A percentile compares a stretch with the other conserved stretches of the same genome.
phyloP scores from a whole-genome alignment of 2,888 invertebrate genomes.

The Drosophila tanythrix region DNA sequence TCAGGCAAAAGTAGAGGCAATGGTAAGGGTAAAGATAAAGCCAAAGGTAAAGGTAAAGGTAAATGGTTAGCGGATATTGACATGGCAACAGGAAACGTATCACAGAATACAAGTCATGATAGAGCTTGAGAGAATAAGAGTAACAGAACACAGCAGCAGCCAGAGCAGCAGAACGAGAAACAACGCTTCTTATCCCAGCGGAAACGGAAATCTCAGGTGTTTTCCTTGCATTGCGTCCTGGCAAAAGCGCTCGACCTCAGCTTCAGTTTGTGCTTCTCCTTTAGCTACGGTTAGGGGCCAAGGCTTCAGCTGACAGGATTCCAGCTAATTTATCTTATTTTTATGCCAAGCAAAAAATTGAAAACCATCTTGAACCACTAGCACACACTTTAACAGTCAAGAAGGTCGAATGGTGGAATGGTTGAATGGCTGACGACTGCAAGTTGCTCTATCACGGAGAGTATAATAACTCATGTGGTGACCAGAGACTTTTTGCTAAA shows the following conservation, averaged over 20 bases:
- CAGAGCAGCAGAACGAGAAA: constrained; percentile 17
- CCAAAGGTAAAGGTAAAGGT: constrained; percentile 31
- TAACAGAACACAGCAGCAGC: constrained; percentile 27
- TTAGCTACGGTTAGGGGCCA: constrained; percentile 15
- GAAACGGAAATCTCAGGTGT: constrained; percentile 80
- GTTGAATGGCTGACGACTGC: not conserved
- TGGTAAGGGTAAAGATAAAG: not conserved
- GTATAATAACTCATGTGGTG: not conserved
- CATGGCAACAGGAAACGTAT: constrained; percentile 76
- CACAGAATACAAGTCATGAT: constrained; percentile 42
- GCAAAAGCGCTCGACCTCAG: constrained; percentile 26
- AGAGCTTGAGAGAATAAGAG: not conserved
- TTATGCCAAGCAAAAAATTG: constrained; percentile 16
- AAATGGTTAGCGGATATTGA: constrained; percentile 68
- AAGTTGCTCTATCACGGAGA: constrained; percentile 1
- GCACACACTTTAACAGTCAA: not conserved
- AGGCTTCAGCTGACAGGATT: constrained; percentile 31
- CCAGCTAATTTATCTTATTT: constrained; percentile 79
- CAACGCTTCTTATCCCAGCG: constrained; percentile 60
- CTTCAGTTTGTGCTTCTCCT: constrained; percentile 9
- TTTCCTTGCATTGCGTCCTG: constrained; percentile 59
- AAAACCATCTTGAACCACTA: constrained; percentile 6
- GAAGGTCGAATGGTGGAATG: not conserved
- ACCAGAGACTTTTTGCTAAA: not conserved
- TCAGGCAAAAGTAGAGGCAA: not conserved